Conservation (phyloP, 2,797 vertebrate species). For the Tinamus major region DNA sequence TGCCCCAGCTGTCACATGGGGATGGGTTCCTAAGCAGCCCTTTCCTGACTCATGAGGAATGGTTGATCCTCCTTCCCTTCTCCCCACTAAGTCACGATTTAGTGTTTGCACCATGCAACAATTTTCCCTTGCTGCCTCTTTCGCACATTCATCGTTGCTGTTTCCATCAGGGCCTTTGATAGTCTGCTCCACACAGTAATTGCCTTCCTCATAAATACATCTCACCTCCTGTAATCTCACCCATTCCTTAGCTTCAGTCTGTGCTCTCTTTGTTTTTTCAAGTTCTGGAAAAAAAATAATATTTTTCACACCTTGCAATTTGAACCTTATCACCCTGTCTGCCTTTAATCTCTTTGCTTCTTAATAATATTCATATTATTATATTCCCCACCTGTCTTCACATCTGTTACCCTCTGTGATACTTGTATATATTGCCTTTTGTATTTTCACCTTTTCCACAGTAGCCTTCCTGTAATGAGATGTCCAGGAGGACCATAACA, state of each 20-base stretch:
- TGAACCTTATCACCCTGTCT: background rate
- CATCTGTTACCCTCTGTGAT: background rate
- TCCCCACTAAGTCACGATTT: background rate
- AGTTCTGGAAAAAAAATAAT: background rate
- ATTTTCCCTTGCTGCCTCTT: background rate
- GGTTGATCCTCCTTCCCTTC: background rate
- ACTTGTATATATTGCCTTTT: background rate
- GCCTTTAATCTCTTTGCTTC: slow-evolving; percentile 11
- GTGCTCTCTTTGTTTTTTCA: background rate
- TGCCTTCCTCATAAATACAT: background rate
- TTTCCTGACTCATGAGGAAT: background rate
- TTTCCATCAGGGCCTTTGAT: background rate
- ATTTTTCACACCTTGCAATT: background rate
- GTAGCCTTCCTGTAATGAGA: background rate
- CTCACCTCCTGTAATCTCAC: background rate
- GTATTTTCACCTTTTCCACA: background rate
- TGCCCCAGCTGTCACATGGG: background rate
- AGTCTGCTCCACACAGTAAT: background rate
- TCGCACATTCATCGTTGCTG: background rate
- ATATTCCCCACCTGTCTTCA: background rate
- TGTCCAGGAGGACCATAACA: background rate
- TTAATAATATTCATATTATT: background rate
- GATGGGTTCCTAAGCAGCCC: background rate
- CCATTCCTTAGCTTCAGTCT: background rate
- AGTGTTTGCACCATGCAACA: background rate